Percentiles rank a stretch among this genome's conserved stretches.
These are phyloP conservation scores for Allophyes oxyacanthae DNA, from an alignment of 2,888 invertebrate genomes.

Conservation along the genomic window DNA sequence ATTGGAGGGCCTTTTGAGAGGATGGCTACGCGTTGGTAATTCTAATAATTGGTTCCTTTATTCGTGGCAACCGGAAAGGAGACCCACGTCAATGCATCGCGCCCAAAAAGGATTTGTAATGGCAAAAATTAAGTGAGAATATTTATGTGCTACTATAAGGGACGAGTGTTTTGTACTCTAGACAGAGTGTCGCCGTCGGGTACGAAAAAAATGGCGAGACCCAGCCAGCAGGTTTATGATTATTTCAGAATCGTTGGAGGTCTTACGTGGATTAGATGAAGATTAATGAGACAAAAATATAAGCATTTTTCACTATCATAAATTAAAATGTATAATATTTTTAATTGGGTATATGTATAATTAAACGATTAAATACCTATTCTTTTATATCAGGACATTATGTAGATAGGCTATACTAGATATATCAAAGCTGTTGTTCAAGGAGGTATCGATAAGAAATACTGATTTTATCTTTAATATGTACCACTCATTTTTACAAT, in stretches of 20 bases:
- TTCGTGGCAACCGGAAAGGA: constrained; percentile 81
- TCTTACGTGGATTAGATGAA: constrained; percentile 43
- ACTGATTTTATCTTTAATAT: constrained; percentile 82
- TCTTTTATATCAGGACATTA: constrained; percentile 43
- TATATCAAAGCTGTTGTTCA: constrained; percentile 55
- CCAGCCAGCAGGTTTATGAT: constrained; percentile 28
- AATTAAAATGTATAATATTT: not conserved
- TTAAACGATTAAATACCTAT: constrained; percentile 16
- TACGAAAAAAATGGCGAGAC: constrained; percentile 45
- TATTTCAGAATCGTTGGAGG: constrained; percentile 61
- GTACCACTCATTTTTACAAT: constrained; percentile 81
- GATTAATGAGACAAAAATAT: constrained; percentile 4
- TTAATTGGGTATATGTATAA: not conserved
- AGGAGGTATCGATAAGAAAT: constrained; percentile 66
- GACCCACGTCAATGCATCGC: constrained; percentile 81
- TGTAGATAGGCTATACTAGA: constrained; percentile 69
- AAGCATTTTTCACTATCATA: not conserved
- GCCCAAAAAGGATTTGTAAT: constrained; percentile 83
- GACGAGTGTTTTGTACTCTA: constrained; percentile 65
- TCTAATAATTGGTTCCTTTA: constrained; percentile 86
- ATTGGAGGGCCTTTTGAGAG: constrained; percentile 74
- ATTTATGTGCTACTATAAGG: constrained; percentile 70
- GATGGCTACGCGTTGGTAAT: constrained; percentile 69
- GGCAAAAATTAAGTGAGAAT: constrained; percentile 76
- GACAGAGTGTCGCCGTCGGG: constrained; percentile 81